Evolutionary conservation across 64 coral and sea anemone species (phyloP), one percentile per base, ranked within the genome.

Genomic region (Pocillopora damicornis): DNA sequence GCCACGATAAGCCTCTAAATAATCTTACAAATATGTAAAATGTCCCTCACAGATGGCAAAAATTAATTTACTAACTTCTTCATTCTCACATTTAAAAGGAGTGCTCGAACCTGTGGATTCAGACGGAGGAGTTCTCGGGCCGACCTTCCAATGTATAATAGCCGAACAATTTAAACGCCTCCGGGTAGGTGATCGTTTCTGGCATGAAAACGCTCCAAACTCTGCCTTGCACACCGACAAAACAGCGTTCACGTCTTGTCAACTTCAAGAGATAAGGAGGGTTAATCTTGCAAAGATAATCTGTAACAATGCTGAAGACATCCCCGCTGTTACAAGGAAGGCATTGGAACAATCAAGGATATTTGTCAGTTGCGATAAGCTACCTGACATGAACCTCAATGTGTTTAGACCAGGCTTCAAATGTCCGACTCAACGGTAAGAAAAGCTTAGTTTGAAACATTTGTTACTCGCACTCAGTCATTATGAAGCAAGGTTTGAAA

Each of bases 131-230:
- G 88, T 61, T 0, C 62, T 94, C 1, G 92, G 92, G 11, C 80
- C 60, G 1, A 90, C 88, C 0, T 90, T 94, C 30, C 68, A 69
- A 36, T 90, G 73, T 60, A 20, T 94, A 8, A 57, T 94, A 7
- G 92, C 75, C 11, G 61, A 64, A 13, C 92, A 94, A 68, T 94
- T 94, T 45, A 42, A n/a, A 1, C 62, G 72, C 4, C 35, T 94
- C 6, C 58, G 88, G 18, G 34, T 66, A 5, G 92, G 92, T 7
- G 92, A 94, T 51, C 88, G 88, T 2, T 90, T 90, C 59, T 90
- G 89, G 89, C 75, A 84, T 45, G 89, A 90, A 61, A 90, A 60
- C 4, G 20, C 13, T 0, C 42, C 74, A 22, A 56, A 63, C 25
- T 9, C 61, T 20, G 9, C 20, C 10, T 60, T 60, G 20, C 18